Conservation (phyloP, 2,888 invertebrate species). For the Prosopocoilus inquinatus region DNA sequence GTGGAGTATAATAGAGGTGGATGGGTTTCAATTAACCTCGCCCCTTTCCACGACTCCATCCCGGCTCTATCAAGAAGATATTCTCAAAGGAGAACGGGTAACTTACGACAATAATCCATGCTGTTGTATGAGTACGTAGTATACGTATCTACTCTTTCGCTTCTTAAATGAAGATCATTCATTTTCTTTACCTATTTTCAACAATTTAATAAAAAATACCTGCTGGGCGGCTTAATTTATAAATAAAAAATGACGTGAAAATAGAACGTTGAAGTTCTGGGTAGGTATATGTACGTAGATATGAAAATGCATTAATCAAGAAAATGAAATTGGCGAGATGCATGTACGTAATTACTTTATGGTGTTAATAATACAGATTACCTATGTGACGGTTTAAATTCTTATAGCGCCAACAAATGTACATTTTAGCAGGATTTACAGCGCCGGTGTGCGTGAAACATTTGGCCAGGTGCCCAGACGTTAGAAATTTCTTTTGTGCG, state of each 20-base stretch:
- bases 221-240: too few relatives aligned
- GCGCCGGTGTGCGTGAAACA: slow-evolving; percentile 10
- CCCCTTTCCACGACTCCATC: slow-evolving; percentile 31
- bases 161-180: slow-evolving; percentile 3
- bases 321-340: slow-evolving; percentile 11
- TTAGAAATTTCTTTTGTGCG: slow-evolving; percentile 6
- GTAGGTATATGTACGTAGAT: not conserved
- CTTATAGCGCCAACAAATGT: slow-evolving; percentile 11
- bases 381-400: slow-evolving; percentile 16
- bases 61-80: slow-evolving; percentile 31
- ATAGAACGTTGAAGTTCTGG: slow-evolving; percentile 2
- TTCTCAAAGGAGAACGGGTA: slow-evolving; percentile 40
- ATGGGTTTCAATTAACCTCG: slow-evolving; percentile 50
- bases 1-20: slow-evolving; percentile 48
- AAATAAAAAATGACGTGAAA: not conserved
- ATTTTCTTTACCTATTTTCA: not conserved
- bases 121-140: slow-evolving; percentile 2
- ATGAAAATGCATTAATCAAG: slow-evolving; percentile 5
- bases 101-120: slow-evolving; percentile 30
- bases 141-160: slow-evolving; percentile 8
- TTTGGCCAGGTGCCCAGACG: slow-evolving; percentile 8
- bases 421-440: slow-evolving; percentile 11
- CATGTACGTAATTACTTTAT: slow-evolving; percentile 17
- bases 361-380: slow-evolving; percentile 21
- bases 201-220: too few relatives aligned